Evolutionary conservation across 2,113 vertebrate species (phyloP).

Genomic region (Dipodomys stephensi): DNA sequence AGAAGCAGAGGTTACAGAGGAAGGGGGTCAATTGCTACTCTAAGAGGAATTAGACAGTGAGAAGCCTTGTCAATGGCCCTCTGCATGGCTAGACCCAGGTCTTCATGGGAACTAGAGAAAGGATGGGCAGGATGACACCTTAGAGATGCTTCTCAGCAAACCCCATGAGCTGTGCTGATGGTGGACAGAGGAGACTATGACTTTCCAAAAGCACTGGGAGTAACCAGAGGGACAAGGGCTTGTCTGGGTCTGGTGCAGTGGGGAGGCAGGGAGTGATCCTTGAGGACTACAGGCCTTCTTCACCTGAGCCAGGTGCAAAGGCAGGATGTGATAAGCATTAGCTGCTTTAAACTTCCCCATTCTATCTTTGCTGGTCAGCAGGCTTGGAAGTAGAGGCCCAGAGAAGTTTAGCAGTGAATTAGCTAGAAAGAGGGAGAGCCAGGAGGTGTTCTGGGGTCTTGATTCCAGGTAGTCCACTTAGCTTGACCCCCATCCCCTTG

Average conservation of each 20-base stretch:
- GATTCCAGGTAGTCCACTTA: background rate
- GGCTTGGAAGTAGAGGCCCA: background rate
- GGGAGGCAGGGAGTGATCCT: too few species aligned
- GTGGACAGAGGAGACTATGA: background rate
- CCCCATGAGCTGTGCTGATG: background rate
- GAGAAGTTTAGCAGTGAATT: background rate
- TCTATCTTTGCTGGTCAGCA: background rate
- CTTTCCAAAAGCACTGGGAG: background rate
- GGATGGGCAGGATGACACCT: background rate
- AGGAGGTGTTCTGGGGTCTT: background rate
- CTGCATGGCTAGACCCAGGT: background rate
- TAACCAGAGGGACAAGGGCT: too few species aligned
- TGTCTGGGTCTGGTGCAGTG: too few species aligned
- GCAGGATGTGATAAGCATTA: too few species aligned
- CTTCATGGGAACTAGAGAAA: background rate
- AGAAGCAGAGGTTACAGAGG: background rate
- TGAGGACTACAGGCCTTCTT: too few species aligned
- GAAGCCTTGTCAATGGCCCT: background rate
- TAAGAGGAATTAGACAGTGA: background rate
- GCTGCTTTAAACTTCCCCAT: accelerated
- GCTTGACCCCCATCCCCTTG: background rate
- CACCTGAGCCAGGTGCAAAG: background rate
- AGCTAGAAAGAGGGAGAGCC: background rate
- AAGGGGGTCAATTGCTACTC: accelerated
- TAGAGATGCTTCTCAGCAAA: conserved; percentile 28